Base-by-base conservation (phyloP, 2,888 invertebrate species). In the Epistrophe grossulariae region DNA sequence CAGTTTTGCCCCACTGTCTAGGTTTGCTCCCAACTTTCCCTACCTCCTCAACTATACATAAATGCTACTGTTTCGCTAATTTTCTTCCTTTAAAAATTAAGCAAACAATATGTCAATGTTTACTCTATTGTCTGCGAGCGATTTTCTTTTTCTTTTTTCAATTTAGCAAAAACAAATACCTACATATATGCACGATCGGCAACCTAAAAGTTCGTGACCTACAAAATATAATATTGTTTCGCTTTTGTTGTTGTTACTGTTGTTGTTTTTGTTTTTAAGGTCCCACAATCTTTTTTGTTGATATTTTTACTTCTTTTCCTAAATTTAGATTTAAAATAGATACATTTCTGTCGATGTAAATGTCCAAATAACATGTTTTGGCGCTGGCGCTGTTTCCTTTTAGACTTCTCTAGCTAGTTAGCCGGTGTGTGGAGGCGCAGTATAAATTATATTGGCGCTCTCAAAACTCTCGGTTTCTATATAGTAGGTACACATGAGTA, bases 191-290 rank as follows among this genome's bases (percentile, higher is more conserved):
- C 68, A 55, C 28, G 38, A 68, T 48, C 72, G 4, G 48, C 35
- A 72, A 19, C 19, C 40, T 24, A 24, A 84, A 62, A 85, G 85
- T 85, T 85, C 85, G 82, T 82, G 85, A 82, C 85, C 85, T 74
- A 85, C 82, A 85, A 82, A 81, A 66, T 81, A 64, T 24, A 2
- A 24, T 17, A 55, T 70, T 19, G 28, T 19, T 59, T 70, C 31
- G 4, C 40, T 43, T 0, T 52, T 45, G 55, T 79, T 81, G 73
- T 62, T 79, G 40, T 24, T 24, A 24, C 3, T n/a, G n/a, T n/a
- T n/a, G n/a, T 74, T 79, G 40, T 74, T 79, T 24, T 24, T 71
- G 9, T 28, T 19, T 57, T 64, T 59, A 15, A 28, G 31, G 50
- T 28, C 31, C 13, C 31, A 66, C 52, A 52, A 70, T 52, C n/a